Evolutionary conservation across 1,140 invertebrate species (phyloP), one percentile per base, ranked within the genome.

Genomic region (Eumeta japonica): DNA sequence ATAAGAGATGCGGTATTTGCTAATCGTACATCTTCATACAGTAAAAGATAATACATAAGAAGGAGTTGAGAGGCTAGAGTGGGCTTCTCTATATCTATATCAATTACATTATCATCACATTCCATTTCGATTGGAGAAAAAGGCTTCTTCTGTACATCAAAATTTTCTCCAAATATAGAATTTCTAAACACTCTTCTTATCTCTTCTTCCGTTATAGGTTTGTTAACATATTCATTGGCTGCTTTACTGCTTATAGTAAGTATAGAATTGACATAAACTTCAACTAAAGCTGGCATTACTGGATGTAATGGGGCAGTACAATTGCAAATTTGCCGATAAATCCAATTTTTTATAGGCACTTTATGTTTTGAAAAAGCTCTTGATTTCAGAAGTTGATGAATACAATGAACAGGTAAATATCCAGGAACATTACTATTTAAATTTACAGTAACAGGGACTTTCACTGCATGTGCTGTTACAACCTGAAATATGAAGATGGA

Each of bases 351-450:
- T 3, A 94, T 94, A 0, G 90, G 89, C 1, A 94, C 93, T 64
- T 92, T 92, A 58, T 99, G 89, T 73, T 97, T 97, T 0, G 93
- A 91, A 60, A 98, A 98, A 3, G 94, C 92, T 53, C 94, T 75
- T 16, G 91, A 96, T 64, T 97, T 96, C 0, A 99, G 75, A 10
- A 98, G 70, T 56, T 98, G 95, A 67, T 97, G 93, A 41, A 99
- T 96, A 62, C 95, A 98, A 68, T 99, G 95, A 15, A 98, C 90
- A 0, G 95, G 95, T 37, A 99, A 70, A 75, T 96, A 98, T 12
- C 95, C 94, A 2, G 83, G 81, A 37, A 96, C 89, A 41, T 88
- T 88, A 13, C 88, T 91, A 72, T 89, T 96, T 3, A 98, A 76
- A 57, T 88, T 87, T 1, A 83, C 81, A 0, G 95, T 98, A 0